Evolutionary conservation across 2,797 vertebrate species (phyloP).

Genomic region (Hoplostethus atlanticus): DNA sequence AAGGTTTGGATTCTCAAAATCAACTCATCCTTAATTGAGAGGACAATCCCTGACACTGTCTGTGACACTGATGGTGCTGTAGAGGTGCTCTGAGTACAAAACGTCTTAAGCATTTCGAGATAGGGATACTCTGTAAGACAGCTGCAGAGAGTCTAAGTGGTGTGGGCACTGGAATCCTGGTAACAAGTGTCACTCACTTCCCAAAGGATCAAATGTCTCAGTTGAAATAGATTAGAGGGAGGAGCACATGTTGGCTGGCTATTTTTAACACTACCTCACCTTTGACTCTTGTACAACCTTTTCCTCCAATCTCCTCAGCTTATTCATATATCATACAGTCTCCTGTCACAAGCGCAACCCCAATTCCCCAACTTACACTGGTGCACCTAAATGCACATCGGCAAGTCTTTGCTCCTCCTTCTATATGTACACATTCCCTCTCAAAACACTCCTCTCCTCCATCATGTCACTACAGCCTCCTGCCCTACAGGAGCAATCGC

Average conservation of each 20-base stretch:
- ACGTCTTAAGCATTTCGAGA: conserved; percentile 12
- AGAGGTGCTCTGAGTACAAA: background rate
- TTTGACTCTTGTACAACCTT: conserved; percentile 38
- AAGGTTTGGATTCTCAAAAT: background rate
- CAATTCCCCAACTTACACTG: conserved; percentile 13
- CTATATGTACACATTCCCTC: background rate
- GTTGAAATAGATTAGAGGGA: conserved; percentile 64
- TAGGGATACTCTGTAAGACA: conserved; percentile 49
- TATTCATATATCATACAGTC: conserved; percentile 3
- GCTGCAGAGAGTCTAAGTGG: conserved; percentile 60
- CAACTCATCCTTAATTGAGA: background rate
- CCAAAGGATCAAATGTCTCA: conserved; percentile 69
- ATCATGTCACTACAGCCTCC: background rate
- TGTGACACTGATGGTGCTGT: background rate
- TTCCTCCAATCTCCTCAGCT: conserved; percentile 31
- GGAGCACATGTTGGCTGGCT: conserved; percentile 48
- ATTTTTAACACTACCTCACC: conserved; percentile 75
- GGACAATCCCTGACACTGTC: background rate
- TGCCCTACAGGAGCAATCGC: conserved; percentile 1
- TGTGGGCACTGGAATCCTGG: conserved; percentile 59
- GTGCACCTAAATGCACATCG: conserved; percentile 9
- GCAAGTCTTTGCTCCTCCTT: background rate
- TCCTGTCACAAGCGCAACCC: background rate
- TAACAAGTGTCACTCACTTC: conserved; percentile 71
- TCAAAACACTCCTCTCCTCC: conserved; percentile 1